Evolutionary conservation across 2,888 invertebrate species (phyloP), one percentile per base, ranked within the genome.

Genomic region (Notodonta dromedarius): DNA sequence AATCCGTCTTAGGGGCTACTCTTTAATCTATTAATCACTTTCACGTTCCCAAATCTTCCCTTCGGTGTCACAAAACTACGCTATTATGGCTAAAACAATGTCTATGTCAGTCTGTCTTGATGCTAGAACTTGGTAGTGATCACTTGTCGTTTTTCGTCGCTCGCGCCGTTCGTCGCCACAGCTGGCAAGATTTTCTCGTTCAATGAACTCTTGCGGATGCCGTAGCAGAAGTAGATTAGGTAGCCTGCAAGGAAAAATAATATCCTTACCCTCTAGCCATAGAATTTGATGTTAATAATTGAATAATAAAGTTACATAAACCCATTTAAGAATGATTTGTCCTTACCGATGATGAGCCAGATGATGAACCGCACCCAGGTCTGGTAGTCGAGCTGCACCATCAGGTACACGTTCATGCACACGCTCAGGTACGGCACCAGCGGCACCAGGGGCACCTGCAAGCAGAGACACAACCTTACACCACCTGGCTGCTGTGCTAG

Each of bases 351-450:
- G 8, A 94, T 81, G 73, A 99, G 94, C 98, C 98, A 99, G 14
- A 97, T 94, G 59, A 94, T 91, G 90, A 98, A 98, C 78, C 98
- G 94, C 62, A 98, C 95, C 98, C 98, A 98, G 3, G 98, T 98
- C 78, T 95, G 94, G 57, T 94, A 77, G 83, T 98, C 97, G 66
- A 99, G 92, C 90, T 98, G 97, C 77, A 97, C 95, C 98, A 98
- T 98, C 59, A 99, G 94, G 88, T 98, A 98, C 58, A 98, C 90
- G 90, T 99, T 99, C 79, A 97, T 96, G 68, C 98, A 95, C 53
- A 98, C 96, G 87, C 98, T 98, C 7, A 97, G 82, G 77, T 96
- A 96, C 4, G 98, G 98, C 67, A 98, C 93, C 54, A 97, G 85
- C 0, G 98, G 98, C 11, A 98, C 97, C 58, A 96, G 89, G 0